A percentile compares a stretch with the other conserved stretches of the same genome.
Conservation (phyloP, 2,888 invertebrate species). For the Cantharis nigra region DNA sequence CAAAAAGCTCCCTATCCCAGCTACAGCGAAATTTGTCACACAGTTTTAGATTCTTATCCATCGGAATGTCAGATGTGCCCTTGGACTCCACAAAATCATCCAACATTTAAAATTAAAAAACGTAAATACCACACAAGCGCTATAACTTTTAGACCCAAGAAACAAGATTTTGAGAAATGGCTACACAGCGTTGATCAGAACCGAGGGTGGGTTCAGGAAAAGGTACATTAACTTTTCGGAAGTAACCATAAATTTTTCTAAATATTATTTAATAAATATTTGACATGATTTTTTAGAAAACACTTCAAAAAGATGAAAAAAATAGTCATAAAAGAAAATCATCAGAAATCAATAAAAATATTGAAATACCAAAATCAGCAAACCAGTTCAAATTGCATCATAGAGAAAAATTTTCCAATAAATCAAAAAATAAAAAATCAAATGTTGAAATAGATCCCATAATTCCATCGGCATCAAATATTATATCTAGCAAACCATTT, state of each 20-base stretch:
- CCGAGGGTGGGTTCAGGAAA: constrained; percentile 12
- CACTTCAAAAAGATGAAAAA: neutral
- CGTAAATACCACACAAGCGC: constrained; percentile 35
- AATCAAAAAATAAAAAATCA: neutral
- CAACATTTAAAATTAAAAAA: constrained; percentile 38
- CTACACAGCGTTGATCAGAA: neutral
- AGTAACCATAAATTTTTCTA: neutral
- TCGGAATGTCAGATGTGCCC: constrained; percentile 42
- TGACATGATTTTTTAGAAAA: neutral
- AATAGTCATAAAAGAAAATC: neutral
- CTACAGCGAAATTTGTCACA: constrained; percentile 43
- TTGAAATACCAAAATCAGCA: neutral
- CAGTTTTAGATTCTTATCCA: constrained; percentile 35
- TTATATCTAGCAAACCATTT: neutral
- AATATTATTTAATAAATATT: too few relatives aligned
- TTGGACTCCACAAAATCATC: constrained; percentile 38
- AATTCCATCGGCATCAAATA: neutral
- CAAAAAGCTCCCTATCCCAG: constrained; percentile 42
- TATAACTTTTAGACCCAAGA: constrained; percentile 9
- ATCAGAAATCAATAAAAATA: neutral
- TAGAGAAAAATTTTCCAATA: neutral
- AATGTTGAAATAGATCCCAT: neutral
- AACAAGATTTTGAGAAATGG: constrained; percentile 8
- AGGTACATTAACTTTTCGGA: neutral
- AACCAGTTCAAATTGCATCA: neutral